Percentiles rank a stretch among this genome's conserved stretches.
Conservation (phyloP, 2,113 vertebrate species). For the Phyllostomus hastatus region DNA sequence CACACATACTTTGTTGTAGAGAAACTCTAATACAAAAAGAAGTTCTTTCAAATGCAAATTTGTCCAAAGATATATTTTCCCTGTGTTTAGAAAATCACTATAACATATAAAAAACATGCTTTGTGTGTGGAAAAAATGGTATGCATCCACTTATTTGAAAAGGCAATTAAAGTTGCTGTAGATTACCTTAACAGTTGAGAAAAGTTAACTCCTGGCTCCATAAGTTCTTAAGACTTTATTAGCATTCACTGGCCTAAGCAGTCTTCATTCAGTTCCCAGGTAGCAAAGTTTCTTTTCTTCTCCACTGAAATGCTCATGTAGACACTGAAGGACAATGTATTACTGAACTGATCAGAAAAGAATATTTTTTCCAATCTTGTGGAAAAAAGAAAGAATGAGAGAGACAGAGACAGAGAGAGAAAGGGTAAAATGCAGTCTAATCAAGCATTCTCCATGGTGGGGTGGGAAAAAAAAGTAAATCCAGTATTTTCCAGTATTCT, state of each 20-base stretch:
- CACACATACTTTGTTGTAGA: constrained; percentile 50
- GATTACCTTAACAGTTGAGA: constrained; percentile 47
- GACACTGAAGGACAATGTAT: constrained; percentile 62
- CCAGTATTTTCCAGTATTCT: constrained; percentile 82
- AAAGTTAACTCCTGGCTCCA: constrained; percentile 48
- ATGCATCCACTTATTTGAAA: constrained; percentile 35
- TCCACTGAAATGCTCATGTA: constrained; percentile 65
- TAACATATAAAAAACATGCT: constrained; percentile 38
- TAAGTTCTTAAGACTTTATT: constrained; percentile 66
- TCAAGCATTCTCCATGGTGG: constrained; percentile 67
- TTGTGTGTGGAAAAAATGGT: not conserved
- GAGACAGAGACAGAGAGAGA: too few species aligned
- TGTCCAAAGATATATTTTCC: constrained; percentile 58
- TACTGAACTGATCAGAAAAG: constrained; percentile 59
- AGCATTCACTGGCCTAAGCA: constrained; percentile 81
- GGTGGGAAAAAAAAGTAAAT: constrained; percentile 78
- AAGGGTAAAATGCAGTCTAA: constrained; percentile 63
- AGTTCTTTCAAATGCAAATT: constrained; percentile 76
- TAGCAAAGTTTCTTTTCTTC: constrained; percentile 80
- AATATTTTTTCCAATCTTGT: constrained; percentile 71
- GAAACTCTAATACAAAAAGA: constrained; percentile 35
- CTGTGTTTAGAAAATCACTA: constrained; percentile 48
- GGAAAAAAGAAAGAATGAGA: not conserved
- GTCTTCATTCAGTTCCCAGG: constrained; percentile 77
- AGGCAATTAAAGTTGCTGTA: constrained; percentile 51